phyloP scores from a whole-genome alignment of 2,113 vertebrate genomes.

The Coryphaenoides rupestris region DNA sequence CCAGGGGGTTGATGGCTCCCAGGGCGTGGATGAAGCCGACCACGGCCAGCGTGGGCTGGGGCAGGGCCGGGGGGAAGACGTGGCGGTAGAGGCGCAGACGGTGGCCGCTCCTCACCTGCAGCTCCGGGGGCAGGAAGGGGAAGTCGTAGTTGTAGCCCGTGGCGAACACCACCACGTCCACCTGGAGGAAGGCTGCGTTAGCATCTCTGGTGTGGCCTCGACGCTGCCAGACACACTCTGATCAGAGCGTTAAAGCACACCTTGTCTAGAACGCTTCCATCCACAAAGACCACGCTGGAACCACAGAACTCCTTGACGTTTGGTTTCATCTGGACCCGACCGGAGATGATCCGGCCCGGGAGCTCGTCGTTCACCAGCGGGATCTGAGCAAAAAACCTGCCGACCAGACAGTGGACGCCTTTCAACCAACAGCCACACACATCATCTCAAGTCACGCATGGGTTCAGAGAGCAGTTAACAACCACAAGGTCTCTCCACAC shows the following conservation, averaged over 20 bases:
- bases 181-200: slow-evolving; percentile 20
- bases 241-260: slow-evolving; percentile 9
- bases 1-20: slow-evolving; percentile 79
- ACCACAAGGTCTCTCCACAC: too few species aligned
- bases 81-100: slow-evolving; percentile 78
- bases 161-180: slow-evolving; percentile 82
- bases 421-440: background rate
- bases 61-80: slow-evolving; percentile 75
- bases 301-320: slow-evolving; percentile 78
- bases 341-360: slow-evolving; percentile 81
- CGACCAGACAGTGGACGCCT: background rate
- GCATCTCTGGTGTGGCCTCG: too few species aligned
- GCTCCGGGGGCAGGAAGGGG: slow-evolving; percentile 76
- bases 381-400: slow-evolving; percentile 71
- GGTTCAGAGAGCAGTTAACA: too few species aligned
- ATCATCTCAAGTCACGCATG: too few species aligned
- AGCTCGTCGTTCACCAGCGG: slow-evolving; percentile 79
- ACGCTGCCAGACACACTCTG: background rate
- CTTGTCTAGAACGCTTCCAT: slow-evolving; percentile 76
- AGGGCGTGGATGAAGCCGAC: slow-evolving; percentile 77
- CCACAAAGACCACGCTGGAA: slow-evolving; percentile 76
- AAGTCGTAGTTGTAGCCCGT: slow-evolving; percentile 84
- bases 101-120: slow-evolving; percentile 68
- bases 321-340: slow-evolving; percentile 76
- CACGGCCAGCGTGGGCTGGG: slow-evolving; percentile 80